Conservation (phyloP, 2,113 vertebrate genomes). For the Paracanthobrama guichenoti region DNA sequence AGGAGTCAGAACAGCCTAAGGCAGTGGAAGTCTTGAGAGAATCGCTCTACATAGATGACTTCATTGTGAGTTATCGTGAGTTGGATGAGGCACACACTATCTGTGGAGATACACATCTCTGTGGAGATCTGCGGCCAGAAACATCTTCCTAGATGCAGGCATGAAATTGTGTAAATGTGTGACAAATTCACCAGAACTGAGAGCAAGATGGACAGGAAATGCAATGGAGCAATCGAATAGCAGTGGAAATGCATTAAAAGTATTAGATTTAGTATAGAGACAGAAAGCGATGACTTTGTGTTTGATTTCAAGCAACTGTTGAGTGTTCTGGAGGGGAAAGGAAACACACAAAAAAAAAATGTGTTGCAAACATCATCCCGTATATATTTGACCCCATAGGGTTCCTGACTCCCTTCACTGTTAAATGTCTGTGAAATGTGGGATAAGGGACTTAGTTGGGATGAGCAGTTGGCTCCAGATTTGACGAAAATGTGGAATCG, state of each 20-base stretch:
- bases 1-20: slow-evolving; percentile 1
- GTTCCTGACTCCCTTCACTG: no score
- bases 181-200: not conserved
- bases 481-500: not conserved
- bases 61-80: not conserved
- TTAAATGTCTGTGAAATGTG: no score
- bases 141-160: not conserved
- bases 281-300: not conserved
- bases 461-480: not conserved
- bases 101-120: no score
- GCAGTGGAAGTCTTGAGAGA: not conserved
- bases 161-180: not conserved
- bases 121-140: not conserved
- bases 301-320: not conserved
- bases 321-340: not conserved
- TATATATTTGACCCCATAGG: not conserved
- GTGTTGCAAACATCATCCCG: not conserved
- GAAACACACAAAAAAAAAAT: not conserved
- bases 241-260: not conserved
- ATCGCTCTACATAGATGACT: not conserved
- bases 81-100: not conserved
- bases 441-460: not conserved
- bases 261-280: not conserved
- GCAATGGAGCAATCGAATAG: not conserved
- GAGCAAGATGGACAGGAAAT: not conserved